These are phyloP conservation scores for Gila orcuttii DNA, from an alignment of 2,113 vertebrate species.

Conservation along the genomic window DNA sequence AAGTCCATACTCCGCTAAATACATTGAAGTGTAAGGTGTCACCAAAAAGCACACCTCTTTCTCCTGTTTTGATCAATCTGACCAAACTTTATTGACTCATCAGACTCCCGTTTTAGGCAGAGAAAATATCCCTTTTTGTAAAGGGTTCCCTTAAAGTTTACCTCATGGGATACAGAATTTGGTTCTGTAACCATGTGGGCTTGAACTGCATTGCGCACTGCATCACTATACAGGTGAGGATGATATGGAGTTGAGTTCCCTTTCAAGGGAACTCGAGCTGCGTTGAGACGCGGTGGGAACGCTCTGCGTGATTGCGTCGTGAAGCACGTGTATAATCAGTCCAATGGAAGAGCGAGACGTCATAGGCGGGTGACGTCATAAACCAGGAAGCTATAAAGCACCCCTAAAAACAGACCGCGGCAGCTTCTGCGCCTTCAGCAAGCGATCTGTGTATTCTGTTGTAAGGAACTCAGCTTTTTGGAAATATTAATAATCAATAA, in stretches of 20 bases:
- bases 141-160: slow-evolving; percentile 39
- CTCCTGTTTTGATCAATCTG: slow-evolving; percentile 46
- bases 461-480: too few species aligned
- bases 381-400: too few species aligned
- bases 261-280: too few species aligned
- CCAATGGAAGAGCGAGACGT: too few species aligned
- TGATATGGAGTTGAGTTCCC: slow-evolving; percentile 23
- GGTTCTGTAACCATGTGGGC: slow-evolving; percentile 24
- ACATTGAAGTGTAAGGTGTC: slow-evolving; percentile 26
- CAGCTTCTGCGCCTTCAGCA: too few species aligned
- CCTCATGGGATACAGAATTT: slow-evolving; percentile 29
- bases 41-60: slow-evolving; percentile 45
- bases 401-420: too few species aligned
- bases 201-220: slow-evolving; percentile 6
- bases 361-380: too few species aligned
- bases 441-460: too few species aligned
- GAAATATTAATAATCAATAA: too few species aligned
- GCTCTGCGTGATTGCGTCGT: too few species aligned
- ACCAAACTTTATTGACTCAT: background rate
- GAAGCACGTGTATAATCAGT: too few species aligned
- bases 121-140: slow-evolving; percentile 46
- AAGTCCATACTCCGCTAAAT: slow-evolving; percentile 46
- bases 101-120: slow-evolving; percentile 23
- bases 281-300: too few species aligned
- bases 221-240: slow-evolving; percentile 21